Evolutionary conservation across 2,113 vertebrate genomes (phyloP).

Genomic region (human (Homo sapiens)): GRCh38 chr11:44462501-44463000

Average conservation of each 20-base stretch:
- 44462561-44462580: too few species aligned
- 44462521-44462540: background rate
- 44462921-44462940: background rate
- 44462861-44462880: background rate
- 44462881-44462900: background rate
- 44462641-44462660: background rate
- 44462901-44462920: background rate
- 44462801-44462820: background rate
- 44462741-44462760: background rate
- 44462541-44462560: rapidly evolving
- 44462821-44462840: background rate
- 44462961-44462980: too few species aligned
- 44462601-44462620: rapidly evolving
- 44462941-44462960: too few species aligned
- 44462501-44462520: too few species aligned
- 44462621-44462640: too few species aligned
- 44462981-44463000: too few species aligned
- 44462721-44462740: background rate
- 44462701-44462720: background rate
- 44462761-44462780: background rate
- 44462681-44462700: rapidly evolving
- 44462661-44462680: rapidly evolving
- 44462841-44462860: background rate
- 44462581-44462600: background rate
- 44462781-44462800: background rate